Percentiles rank a stretch among this genome's conserved stretches.
These are phyloP conservation scores for Mesaphorura yosii DNA, from an alignment of 1,140 invertebrate genomes.

Conservation along the genomic window DNA sequence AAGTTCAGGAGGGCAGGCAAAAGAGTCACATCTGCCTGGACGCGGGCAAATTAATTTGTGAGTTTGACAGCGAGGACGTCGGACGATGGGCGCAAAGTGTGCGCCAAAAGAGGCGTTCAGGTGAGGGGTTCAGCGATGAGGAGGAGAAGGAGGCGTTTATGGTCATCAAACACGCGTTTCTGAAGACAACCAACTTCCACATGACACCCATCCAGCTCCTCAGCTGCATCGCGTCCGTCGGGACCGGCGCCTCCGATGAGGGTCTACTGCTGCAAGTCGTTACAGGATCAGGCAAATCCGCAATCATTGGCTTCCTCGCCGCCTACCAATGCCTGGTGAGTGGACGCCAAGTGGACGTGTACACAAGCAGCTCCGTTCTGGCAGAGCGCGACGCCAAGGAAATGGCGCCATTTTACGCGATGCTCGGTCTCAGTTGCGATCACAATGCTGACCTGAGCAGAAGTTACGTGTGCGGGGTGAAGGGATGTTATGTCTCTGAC, in stretches of 20 bases:
- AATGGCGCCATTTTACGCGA: background rate
- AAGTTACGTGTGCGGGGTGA: background rate
- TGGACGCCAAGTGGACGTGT: conserved; percentile 2
- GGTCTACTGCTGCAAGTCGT: conserved; percentile 9
- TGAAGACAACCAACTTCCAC: background rate
- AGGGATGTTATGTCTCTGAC: conserved; percentile 12
- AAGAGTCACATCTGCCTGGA: too few species aligned
- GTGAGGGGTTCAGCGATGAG: too few species aligned
- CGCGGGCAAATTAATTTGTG: too few species aligned
- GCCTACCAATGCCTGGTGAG: background rate
- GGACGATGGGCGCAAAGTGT: too few species aligned
- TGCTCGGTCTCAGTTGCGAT: conserved; percentile 7
- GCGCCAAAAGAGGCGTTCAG: too few species aligned
- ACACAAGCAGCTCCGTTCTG: conserved; percentile 11
- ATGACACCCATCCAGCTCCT: conserved; percentile 10
- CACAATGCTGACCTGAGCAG: conserved; percentile 3
- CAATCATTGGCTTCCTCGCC: conserved; percentile 9
- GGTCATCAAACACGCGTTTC: background rate
- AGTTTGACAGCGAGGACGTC: too few species aligned
- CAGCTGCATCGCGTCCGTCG: background rate
- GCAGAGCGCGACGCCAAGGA: conserved; percentile 17
- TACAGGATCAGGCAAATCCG: conserved; percentile 16
- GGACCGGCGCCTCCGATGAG: background rate
- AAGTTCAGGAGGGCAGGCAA: too few species aligned
- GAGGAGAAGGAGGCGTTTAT: background rate